Evolutionary conservation across 2,113 vertebrate genomes (phyloP), one percentile per base, ranked within the genome.

Genomic region (Tragelaphus buxtoni): DNA sequence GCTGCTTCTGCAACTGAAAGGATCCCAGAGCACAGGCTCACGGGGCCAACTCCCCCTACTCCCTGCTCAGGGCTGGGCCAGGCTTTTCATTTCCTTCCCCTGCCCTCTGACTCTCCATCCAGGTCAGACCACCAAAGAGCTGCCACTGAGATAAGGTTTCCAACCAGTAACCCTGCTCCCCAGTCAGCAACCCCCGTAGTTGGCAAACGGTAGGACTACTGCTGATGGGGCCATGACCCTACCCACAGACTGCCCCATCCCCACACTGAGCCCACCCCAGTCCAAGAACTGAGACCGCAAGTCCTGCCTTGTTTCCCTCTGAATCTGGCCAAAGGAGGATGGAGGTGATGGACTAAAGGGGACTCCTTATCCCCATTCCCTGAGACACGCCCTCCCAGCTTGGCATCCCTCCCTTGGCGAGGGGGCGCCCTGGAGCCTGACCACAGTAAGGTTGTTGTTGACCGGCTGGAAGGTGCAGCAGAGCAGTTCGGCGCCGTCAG

Each of bases 361-460:
- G 4, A 56, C 13, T 45, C 22, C 24, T 58, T 47, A 53, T 30
- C 18, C 16, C 35, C 30, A 81, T 26, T 83, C 87, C 96, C 63
- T 20, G 0, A 7, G 39, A 76, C 11, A 88, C 3, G 88, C 93
- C 92, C 86, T 83, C 86, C 22, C 20, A 17, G 85, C 88, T 85
- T 30, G 4, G 91, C 81, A 39, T 10, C 69, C 87, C n/a, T 4
- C 90, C 96, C 90, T 79, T 13, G 4, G 74, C 2, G 6, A 95
- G 53, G 0, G 20, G 63, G 47, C 0, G 0, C 60, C 92, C 76
- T 69, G 77, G 94, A 92, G 88, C 88, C 97, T 91, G 95, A 99
- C 99, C 99, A 99, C 99, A 1, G 99, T 99, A 32, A 99, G 99
- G 98, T 99, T 99, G 98, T 99, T 99, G 96, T 99, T 99, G 98